Conservation (phyloP, 2,113 vertebrate genomes). For the Megaceryle torquata region DNA sequence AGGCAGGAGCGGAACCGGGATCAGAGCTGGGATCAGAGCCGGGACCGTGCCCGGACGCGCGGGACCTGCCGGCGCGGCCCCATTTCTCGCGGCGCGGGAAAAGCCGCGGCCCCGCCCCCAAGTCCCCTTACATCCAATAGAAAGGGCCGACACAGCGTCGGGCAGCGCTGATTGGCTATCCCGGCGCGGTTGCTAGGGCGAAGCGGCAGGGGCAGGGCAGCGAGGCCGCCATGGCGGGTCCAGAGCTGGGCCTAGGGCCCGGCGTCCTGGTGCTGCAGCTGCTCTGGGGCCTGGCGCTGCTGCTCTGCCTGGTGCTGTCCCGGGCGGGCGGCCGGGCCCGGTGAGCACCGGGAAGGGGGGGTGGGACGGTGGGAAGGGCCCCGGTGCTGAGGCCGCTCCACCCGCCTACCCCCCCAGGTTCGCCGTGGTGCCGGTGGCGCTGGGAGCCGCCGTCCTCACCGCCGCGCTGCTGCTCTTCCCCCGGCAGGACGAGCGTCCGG, state of each 20-base stretch:
- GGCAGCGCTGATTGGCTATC: neutral
- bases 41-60: rapidly evolving
- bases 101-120: neutral
- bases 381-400: neutral
- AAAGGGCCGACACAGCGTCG: rapidly evolving
- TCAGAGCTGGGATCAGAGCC: too few species aligned
- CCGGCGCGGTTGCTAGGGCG: neutral
- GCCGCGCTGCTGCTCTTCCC: constrained; percentile 42
- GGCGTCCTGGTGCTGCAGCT: constrained; percentile 80
- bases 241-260: constrained; percentile 76
- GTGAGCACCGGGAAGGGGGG: neutral
- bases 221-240: constrained; percentile 65
- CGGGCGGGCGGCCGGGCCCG: neutral
- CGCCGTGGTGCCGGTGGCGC: neutral
- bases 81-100: neutral
- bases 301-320: constrained; percentile 49
- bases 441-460: neutral
- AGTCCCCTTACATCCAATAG: rapidly evolving
- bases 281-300: constrained; percentile 80
- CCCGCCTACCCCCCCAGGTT: neutral
- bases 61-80: rapidly evolving
- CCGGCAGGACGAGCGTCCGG: neutral
- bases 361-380: too few species aligned
- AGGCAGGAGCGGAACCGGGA: too few species aligned
- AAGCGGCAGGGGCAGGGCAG: neutral